These are phyloP conservation scores for Scaptomyza cyrtandrae DNA, from an alignment of 2,888 invertebrate genomes.

Conservation along the genomic window DNA sequence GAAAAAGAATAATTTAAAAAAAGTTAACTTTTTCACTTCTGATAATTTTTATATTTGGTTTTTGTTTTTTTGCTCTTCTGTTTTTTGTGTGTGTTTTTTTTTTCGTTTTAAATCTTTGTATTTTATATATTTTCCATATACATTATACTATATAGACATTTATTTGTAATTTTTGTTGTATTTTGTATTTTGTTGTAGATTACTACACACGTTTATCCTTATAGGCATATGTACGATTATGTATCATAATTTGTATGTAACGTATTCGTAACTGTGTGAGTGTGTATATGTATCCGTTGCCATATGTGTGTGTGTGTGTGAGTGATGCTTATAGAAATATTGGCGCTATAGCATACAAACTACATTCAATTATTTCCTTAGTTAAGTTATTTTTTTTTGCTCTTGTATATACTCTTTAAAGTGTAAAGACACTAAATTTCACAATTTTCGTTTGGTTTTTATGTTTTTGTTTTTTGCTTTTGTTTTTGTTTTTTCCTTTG, in stretches of 20 bases:
- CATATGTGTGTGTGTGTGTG: slow-evolving; percentile 28
- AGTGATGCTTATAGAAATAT: slow-evolving; percentile 34
- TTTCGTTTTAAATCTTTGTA: slow-evolving; percentile 27
- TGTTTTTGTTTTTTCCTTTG: slow-evolving; percentile 28
- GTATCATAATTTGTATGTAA: slow-evolving; percentile 55
- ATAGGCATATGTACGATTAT: slow-evolving; percentile 75
- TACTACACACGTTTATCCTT: slow-evolving; percentile 74
- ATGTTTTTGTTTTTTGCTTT: slow-evolving; percentile 48
- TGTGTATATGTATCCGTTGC: slow-evolving; percentile 29
- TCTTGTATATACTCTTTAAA: slow-evolving; percentile 72
- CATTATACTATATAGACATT: slow-evolving; percentile 73
- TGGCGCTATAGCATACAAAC: slow-evolving; percentile 39
- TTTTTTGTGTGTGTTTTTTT: too few species aligned
- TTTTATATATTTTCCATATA: slow-evolving; percentile 63
- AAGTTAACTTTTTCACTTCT: slow-evolving; percentile 30
- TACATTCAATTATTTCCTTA: slow-evolving; percentile 58
- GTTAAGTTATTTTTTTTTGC: slow-evolving; percentile 40
- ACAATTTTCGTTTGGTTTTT: slow-evolving; percentile 75
- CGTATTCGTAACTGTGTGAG: slow-evolving; percentile 17
- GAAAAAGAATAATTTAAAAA: not conserved
- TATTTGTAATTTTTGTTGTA: slow-evolving; percentile 58
- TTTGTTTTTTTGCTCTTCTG: slow-evolving; percentile 31
- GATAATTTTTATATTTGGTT: slow-evolving; percentile 39
- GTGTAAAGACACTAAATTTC: slow-evolving; percentile 83
- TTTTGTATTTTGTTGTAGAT: slow-evolving; percentile 55